Percentiles rank a stretch among this genome's conserved stretches.
Conservation (phyloP, 2,888 invertebrate species). For the Dryococelus australis region DNA sequence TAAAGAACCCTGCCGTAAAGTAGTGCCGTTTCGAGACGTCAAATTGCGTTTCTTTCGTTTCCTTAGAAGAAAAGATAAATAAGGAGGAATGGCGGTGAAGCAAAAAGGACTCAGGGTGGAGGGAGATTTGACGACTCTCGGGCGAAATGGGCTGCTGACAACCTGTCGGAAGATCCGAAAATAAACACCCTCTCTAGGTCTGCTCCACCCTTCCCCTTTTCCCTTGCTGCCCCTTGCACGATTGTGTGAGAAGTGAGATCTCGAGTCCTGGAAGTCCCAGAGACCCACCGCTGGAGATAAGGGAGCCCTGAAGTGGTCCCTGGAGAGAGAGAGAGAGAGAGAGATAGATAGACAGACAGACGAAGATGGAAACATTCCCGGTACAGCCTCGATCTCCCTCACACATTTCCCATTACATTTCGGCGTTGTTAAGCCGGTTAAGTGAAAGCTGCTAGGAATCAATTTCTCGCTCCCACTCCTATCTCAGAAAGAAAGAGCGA, state of each 20-base stretch:
- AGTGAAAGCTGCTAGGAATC: slow-evolving; percentile 10
- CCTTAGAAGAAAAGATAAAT: background rate
- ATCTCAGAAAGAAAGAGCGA: background rate
- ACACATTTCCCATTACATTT: background rate
- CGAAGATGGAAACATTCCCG: background rate
- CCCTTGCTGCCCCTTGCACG: background rate
- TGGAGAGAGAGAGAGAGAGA: background rate
- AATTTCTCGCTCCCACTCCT: background rate
- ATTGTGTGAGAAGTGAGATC: background rate
- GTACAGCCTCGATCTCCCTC: background rate
- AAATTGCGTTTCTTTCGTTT: background rate
- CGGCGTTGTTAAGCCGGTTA: background rate
- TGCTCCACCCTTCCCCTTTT: background rate
- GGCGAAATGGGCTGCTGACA: background rate
- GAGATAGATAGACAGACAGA: background rate
- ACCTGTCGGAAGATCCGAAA: background rate
- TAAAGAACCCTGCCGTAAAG: no score
- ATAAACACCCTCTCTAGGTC: background rate
- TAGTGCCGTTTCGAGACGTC: background rate
- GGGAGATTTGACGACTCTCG: slow-evolving; percentile 10
- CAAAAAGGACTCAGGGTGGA: background rate
- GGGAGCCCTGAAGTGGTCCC: background rate
- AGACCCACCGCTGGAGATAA: background rate
- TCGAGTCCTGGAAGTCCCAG: background rate
- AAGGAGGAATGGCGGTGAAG: background rate